Conservation (phyloP, 2,888 invertebrate species). For the Aquatica leii region DNA sequence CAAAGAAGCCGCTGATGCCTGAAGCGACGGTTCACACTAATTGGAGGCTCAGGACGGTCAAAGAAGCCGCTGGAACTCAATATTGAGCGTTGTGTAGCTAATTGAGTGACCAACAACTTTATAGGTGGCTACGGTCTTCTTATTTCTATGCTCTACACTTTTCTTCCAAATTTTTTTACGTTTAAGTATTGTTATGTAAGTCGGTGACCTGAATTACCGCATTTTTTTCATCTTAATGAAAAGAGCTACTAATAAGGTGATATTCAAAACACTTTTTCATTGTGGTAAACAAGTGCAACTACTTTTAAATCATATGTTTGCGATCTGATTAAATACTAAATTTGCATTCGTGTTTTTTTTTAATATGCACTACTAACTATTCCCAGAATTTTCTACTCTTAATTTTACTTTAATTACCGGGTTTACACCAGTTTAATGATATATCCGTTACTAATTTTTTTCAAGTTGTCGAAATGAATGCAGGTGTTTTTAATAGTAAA, state of each 20-base stretch:
- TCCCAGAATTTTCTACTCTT: not conserved
- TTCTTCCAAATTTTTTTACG: slow-evolving; percentile 21
- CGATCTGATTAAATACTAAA: not conserved
- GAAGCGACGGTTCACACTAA: slow-evolving; percentile 63
- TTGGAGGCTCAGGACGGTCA: slow-evolving; percentile 62
- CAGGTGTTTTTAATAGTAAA: too few relatives aligned
- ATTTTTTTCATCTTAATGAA: slow-evolving; percentile 24
- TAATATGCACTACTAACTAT: not conserved
- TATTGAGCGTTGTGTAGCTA: slow-evolving; percentile 62
- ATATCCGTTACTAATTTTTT: slow-evolving; percentile 2
- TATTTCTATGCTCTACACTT: slow-evolving; percentile 35
- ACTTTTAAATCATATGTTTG: not conserved
- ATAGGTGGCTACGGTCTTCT: slow-evolving; percentile 46
- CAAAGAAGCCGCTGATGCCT: slow-evolving; percentile 60
- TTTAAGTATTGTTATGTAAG: slow-evolving; percentile 33
- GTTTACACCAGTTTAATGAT: not conserved
- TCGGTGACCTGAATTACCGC: slow-evolving; percentile 33
- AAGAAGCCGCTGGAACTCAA: slow-evolving; percentile 62
- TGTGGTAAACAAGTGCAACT: slow-evolving; percentile 2
- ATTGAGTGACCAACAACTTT: slow-evolving; percentile 64
- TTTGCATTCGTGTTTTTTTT: not conserved
- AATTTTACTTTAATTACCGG: not conserved
- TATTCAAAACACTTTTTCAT: slow-evolving; percentile 1
- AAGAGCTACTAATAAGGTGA: slow-evolving; percentile 10
- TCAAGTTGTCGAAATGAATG: too few relatives aligned